Evolutionary conservation across 2,113 vertebrate species (phyloP), one percentile per base, ranked within the genome.

Genomic region (Anthoscopus minutus): DNA sequence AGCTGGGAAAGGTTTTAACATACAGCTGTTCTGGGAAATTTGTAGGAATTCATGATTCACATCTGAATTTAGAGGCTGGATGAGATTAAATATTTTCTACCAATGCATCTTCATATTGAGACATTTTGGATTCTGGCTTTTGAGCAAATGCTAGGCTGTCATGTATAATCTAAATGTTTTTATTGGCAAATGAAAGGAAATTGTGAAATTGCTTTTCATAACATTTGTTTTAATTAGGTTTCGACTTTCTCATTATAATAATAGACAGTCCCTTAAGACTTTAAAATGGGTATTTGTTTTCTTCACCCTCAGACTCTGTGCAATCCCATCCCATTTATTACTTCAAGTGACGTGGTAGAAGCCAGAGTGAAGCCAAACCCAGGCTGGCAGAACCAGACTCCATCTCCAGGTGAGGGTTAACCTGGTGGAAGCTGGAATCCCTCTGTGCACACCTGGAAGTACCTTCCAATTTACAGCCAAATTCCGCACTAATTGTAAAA

Each of bases 21-120:
- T 93, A 93, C 76, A 88, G 40, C 51, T 92, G 89, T 60, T 95
- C 66, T 48, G 82, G 88, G 88, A 95, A 95, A 88, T 92, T 81
- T 86, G 71, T 35, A 93, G 88, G 85, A 92, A 92, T 90, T 96
- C 85, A 74, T 88, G 85, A 86, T 96, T 96, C 93, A 92, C 64
- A 64, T 90, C 72, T 93, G 89, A 96, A 92, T 94, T 90, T 66
- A 48, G 64, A 56, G 69, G 72, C 88, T 86, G 94, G 51, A 86
- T 74, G 72, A 92, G 90, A 93, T 92, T 64, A 95, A 89, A 81
- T 30, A 25, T 96, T 94, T 94, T 94, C 85, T 95, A 61, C 82
- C 79, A 56, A 86, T 67, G 88, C 47, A 57, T 93, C 71, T 94
- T 93, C n/a, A 35, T 83, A 90, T 73, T 84, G 72, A 90, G 79